phyloP scores from a whole-genome alignment of 2,797 vertebrate genomes.

The Zenarchopterus dispar region DNA sequence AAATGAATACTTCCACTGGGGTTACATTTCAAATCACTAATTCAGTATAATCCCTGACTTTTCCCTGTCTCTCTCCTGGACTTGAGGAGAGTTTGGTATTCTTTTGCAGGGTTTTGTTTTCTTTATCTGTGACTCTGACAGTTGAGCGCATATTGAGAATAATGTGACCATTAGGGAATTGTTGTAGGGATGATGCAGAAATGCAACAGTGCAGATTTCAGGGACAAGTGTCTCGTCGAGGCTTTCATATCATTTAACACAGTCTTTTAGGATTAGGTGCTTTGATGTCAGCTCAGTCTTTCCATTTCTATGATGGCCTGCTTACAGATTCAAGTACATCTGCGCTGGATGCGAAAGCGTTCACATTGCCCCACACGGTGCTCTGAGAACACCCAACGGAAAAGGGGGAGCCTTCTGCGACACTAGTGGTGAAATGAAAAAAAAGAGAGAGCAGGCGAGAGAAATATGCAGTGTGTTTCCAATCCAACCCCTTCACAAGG shows the following conservation, averaged over 20 bases:
- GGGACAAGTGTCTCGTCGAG: constrained; percentile 31
- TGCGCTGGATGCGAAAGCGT: constrained; percentile 16
- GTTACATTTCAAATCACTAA: constrained; percentile 45
- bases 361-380: constrained; percentile 19
- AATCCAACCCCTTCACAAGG: constrained; percentile 36
- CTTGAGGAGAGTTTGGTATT: constrained; percentile 1
- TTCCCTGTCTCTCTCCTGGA: constrained; percentile 8
- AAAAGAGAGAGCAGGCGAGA: constrained; percentile 19
- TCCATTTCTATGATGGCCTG: constrained; percentile 27
- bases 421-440: constrained; percentile 35
- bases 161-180: constrained; percentile 11
- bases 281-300: constrained; percentile 66
- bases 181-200: constrained; percentile 16
- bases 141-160: constrained; percentile 8
- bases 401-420: constrained; percentile 26
- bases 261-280: constrained; percentile 41
- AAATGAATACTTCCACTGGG: constrained; percentile 31
- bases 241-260: constrained; percentile 43
- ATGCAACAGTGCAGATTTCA: constrained; percentile 28
- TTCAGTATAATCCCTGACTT: constrained; percentile 15
- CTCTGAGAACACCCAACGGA: constrained; percentile 37
- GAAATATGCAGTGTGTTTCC: constrained; percentile 35
- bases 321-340: constrained; percentile 26
- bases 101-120: constrained; percentile 20
- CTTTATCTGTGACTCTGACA: constrained; percentile 14